Base-by-base conservation (phyloP, 2,113 vertebrate species). In the Phyllopteryx taeniolatus region DNA sequence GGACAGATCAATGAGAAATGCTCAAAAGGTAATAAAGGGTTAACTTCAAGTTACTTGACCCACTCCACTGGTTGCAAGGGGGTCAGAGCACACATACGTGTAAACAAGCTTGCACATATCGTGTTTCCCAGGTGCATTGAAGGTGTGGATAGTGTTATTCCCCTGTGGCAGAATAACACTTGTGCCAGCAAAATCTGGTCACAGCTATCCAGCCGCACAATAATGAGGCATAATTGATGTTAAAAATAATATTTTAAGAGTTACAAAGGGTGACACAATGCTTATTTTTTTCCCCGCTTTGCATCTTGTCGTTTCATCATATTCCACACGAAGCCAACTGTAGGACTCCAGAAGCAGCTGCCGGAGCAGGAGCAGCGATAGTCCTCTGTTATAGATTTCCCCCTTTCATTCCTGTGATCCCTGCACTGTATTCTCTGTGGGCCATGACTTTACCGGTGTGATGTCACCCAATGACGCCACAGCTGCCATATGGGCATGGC, bases 401-500 rank as follows among this genome's bases (percentile, higher is more conserved):
- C 22, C 65, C 20, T 78, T 43, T 81, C 19, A n/a, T 17, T 70
- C 3, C 49, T 35, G 61, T 71, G 78, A 6, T 47, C 78, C 73
- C 79, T 72, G 69, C 56, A 67, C 76, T 39, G 42, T 68, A 35
- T 68, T 73, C 70, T 67, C 74, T 53, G 78, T 68, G 56, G 81
- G 60, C 73, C 63, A 78, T 70, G 71, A 64, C 72, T 80, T 71
- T 80, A 71, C 68, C 74, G 74, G 56, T 46, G 78, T 90, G 86
- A 89, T 74, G 80, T 90, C 85, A 85, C 69, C 61, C 60, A 49
- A 74, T 85, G 83, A 90, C 46, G 79, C 64, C 77, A 83, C 67
- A 67, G 72, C 68, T 62, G 75, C 86, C 79, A 90, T 90, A 85
- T 91, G 88, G 87, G 77, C 81, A 63, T 71, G 65, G 74, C 72